Conservation (phyloP, 2,797 vertebrate genomes). For the Pelochelys cantorii region DNA sequence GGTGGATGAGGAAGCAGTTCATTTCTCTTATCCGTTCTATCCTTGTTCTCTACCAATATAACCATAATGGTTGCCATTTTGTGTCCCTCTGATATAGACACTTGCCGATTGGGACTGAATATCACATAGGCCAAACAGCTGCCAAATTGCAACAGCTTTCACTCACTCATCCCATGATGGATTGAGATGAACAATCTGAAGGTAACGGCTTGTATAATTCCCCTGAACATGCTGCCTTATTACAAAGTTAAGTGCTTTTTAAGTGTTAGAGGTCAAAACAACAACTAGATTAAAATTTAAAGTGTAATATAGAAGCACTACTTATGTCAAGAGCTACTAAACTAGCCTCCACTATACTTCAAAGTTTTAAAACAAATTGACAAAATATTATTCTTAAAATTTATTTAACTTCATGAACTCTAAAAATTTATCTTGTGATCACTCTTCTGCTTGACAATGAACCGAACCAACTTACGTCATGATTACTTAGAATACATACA, state of each 20-base stretch:
- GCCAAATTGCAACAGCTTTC: neutral
- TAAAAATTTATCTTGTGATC: neutral
- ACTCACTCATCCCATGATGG: fast-evolving
- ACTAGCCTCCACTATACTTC: neutral
- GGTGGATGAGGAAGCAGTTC: neutral
- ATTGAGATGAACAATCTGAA: neutral
- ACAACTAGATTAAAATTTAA: neutral
- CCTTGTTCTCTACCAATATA: neutral
- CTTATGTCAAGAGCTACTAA: neutral
- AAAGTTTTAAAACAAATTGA: neutral
- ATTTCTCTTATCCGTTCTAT: neutral
- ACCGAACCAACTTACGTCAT: neutral
- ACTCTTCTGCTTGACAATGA: neutral
- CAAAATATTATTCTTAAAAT: neutral
- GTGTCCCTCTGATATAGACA: neutral
- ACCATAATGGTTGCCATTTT: neutral
- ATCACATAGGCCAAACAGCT: neutral
- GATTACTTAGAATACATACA: neutral
- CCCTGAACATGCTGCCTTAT: fast-evolving
- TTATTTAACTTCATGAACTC: neutral
- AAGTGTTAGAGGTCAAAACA: neutral
- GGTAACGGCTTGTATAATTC: neutral
- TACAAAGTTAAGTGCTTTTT: neutral
- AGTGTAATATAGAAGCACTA: neutral
- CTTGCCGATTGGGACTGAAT: neutral